Conservation (phyloP, 2,113 vertebrate species). For the Pungitius pungitius region DNA sequence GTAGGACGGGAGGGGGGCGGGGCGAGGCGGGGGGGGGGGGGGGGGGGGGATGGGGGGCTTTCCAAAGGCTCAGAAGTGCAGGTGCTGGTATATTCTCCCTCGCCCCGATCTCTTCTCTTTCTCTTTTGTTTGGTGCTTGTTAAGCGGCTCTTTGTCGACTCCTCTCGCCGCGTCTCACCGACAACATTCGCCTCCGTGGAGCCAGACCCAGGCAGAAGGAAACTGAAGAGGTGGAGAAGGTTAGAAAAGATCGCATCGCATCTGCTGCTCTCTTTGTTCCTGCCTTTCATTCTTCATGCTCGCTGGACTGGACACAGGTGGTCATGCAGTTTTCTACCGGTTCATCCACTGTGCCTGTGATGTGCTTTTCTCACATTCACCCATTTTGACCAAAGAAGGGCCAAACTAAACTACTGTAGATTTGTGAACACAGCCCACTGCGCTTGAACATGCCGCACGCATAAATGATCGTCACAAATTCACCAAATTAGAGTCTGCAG, state of each 20-base stretch:
- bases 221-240: background rate
- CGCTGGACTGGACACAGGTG: background rate
- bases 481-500: background rate
- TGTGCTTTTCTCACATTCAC: background rate
- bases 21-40: constrained; percentile 30
- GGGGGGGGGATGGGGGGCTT: constrained; percentile 41
- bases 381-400: background rate
- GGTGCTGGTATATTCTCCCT: constrained; percentile 57
- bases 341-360: background rate
- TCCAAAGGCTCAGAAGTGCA: constrained; percentile 61
- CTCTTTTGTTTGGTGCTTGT: constrained; percentile 44
- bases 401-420: background rate
- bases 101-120: constrained; percentile 17
- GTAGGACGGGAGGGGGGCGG: too few relatives aligned
- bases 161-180: constrained; percentile 13
- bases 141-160: constrained; percentile 40
- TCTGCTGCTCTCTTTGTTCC: background rate
- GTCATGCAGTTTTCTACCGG: background rate
- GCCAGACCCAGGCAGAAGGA: background rate
- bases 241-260: background rate
- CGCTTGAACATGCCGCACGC: background rate
- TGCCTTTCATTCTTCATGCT: background rate
- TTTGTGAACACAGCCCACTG: background rate
- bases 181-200: background rate
- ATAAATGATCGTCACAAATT: background rate